Conservation (phyloP, 2,888 invertebrate species). For the Zhengitettix transpicula region DNA sequence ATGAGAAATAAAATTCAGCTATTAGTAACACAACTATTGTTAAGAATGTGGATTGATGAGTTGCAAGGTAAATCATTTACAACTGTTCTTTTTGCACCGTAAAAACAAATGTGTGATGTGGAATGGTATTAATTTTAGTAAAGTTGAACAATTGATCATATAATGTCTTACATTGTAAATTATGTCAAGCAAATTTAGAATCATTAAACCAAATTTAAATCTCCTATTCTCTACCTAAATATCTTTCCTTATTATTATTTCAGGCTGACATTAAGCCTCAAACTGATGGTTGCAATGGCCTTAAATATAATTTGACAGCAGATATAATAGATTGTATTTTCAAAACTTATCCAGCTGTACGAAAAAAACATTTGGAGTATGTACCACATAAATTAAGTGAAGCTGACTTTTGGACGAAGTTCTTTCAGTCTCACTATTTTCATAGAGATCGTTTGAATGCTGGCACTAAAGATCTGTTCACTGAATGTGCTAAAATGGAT, state of each 20-base stretch:
- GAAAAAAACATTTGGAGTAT: constrained; percentile 88
- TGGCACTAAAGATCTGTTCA: constrained; percentile 87
- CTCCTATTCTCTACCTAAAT: neutral
- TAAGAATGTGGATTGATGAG: no score
- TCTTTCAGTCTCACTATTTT: constrained; percentile 98
- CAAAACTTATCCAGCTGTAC: constrained; percentile 96
- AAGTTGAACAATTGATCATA: no score
- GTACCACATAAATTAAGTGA: constrained; percentile 92
- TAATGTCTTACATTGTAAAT: no score
- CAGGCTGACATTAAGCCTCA: constrained; percentile 92
- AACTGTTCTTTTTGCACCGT: no score
- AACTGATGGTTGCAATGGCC: constrained; percentile 89
- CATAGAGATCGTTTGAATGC: constrained; percentile 83
- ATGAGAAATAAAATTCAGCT: no score
- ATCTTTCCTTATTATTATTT: neutral
- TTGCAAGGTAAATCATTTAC: no score
- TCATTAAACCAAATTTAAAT: neutral
- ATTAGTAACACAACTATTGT: no score
- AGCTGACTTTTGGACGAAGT: constrained; percentile 97
- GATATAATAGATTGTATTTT: constrained; percentile 98
- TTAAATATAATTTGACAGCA: constrained; percentile 90
- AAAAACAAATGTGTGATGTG: no score
- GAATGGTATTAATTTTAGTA: no score
- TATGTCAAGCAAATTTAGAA: no score
- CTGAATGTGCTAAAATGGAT: constrained; percentile 93